Conservation (phyloP, 2,113 vertebrate species). For the Psophia crepitans region DNA sequence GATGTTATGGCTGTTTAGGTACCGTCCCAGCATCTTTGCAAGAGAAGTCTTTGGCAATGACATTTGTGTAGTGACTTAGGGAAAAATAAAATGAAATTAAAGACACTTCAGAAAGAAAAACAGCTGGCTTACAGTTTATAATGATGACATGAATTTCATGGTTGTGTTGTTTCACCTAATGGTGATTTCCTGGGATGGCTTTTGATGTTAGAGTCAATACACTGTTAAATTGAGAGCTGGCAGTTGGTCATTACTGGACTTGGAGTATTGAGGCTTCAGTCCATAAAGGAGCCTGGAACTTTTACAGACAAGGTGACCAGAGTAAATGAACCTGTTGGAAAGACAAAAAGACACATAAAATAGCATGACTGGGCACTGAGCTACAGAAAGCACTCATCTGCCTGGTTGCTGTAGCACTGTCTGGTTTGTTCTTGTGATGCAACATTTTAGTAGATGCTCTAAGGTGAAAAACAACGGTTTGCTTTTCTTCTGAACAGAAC, state of each 20-base stretch:
- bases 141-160: not conserved
- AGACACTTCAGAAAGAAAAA: conserved; percentile 16
- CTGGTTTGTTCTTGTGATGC: not conserved
- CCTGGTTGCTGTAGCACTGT: not conserved
- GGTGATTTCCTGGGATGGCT: not conserved
- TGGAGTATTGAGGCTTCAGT: not conserved
- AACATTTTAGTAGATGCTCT: not conserved
- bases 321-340: not conserved
- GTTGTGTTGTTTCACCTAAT: not conserved
- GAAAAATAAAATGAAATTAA: conserved; percentile 16
- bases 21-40: not conserved
- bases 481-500: not conserved
- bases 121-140: not conserved
- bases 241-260: not conserved
- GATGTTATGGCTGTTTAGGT: conserved; percentile 19
- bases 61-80: conserved; percentile 1
- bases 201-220: not conserved
- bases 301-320: not conserved
- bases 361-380: not conserved
- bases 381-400: not conserved
- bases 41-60: conserved; percentile 5
- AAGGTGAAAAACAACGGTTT: not conserved
- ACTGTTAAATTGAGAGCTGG: not conserved
- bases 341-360: not conserved
- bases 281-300: not conserved